Evolutionary conservation across 2,888 invertebrate species (phyloP).

Genomic region (Ormyrus labotus): DNA sequence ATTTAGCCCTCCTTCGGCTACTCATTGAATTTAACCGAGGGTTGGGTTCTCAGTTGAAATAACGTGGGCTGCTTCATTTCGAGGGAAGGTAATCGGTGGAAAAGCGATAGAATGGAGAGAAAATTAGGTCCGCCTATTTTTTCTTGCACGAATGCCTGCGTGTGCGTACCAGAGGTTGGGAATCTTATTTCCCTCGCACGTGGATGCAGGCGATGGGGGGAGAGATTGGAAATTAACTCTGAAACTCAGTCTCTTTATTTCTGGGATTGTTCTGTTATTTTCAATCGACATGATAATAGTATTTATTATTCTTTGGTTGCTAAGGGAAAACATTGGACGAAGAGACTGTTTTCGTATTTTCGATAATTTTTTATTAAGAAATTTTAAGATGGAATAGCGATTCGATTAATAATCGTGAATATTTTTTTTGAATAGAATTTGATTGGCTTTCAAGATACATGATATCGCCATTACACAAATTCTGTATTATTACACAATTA

Average conservation of each 20-base stretch:
- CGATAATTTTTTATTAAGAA: too few species aligned
- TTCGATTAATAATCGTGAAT: too few species aligned
- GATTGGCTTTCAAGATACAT: too few species aligned
- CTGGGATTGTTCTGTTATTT: neutral
- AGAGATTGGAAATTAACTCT: neutral
- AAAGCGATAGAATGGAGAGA: neutral
- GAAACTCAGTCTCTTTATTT: neutral
- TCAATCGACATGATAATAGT: neutral
- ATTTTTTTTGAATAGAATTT: too few species aligned
- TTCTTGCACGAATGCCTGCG: slow-evolving; percentile 7
- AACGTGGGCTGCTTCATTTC: neutral
- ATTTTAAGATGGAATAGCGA: too few species aligned
- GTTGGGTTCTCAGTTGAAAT: neutral
- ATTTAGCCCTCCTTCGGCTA: neutral
- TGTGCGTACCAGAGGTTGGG: neutral
- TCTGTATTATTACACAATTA: too few species aligned
- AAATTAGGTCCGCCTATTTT: slow-evolving; percentile 5
- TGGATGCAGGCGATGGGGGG: neutral
- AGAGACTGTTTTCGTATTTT: too few species aligned
- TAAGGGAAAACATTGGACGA: too few species aligned
- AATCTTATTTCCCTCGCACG: slow-evolving; percentile 25
- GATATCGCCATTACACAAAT: too few species aligned
- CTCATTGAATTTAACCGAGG: neutral
- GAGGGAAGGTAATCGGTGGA: neutral
- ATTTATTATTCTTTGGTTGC: too few species aligned